phyloP scores from a whole-genome alignment of 1,140 invertebrate species.

The Caenorhabditis brenneri region DNA sequence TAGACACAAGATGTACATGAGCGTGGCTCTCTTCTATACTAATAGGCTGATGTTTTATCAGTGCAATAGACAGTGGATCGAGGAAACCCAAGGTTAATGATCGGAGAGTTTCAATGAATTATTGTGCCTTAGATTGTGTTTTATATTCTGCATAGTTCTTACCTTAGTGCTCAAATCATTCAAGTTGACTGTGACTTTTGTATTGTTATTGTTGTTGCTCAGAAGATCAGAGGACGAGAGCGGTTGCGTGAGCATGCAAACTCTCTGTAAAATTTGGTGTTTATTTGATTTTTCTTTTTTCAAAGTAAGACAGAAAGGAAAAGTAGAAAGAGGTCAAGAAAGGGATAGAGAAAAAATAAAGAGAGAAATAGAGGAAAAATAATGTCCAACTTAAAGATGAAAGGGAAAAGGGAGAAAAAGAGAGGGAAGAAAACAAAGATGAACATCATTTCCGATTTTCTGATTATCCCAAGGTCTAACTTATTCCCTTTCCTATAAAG shows the following conservation, averaged over 20 bases:
- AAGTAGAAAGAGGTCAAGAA: conserved; percentile 7
- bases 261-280: background rate
- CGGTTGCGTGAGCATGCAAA: conserved; percentile 25
- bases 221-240: background rate
- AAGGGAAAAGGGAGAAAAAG: conserved; percentile 36
- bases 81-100: background rate
- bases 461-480: conserved; percentile 1
- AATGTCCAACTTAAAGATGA: conserved; percentile 33
- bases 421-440: conserved; percentile 32
- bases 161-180: conserved; percentile 29
- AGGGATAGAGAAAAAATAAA: conserved; percentile 4
- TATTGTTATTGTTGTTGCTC: conserved; percentile 21
- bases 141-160: background rate
- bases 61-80: background rate
- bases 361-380: background rate
- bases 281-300: too few species aligned
- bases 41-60: conserved; percentile 6
- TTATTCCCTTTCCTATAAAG: background rate
- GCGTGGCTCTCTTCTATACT: background rate
- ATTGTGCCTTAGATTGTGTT: conserved; percentile 9
- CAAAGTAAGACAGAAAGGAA: background rate
- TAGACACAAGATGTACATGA: background rate
- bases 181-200: conserved; percentile 17
- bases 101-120: background rate
- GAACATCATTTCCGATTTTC: conserved; percentile 31